phyloP scores from a whole-genome alignment of 1,140 invertebrate genomes.

The Drosophila virilis region DNA sequence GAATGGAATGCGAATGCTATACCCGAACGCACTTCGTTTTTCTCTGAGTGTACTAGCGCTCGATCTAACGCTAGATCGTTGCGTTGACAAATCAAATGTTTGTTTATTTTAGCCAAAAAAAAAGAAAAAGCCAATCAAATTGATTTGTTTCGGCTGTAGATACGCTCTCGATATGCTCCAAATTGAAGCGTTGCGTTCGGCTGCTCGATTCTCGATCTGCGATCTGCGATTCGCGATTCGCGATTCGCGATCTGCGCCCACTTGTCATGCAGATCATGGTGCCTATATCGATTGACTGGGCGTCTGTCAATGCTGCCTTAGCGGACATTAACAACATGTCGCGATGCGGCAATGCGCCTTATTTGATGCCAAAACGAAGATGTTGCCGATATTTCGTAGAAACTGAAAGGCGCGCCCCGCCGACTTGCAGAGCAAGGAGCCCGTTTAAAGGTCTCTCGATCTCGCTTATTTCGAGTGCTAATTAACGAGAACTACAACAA shows the following conservation, averaged over 20 bases:
- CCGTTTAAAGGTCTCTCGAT: slow-evolving; percentile 23
- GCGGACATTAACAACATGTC: slow-evolving; percentile 68
- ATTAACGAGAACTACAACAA: slow-evolving; percentile 77
- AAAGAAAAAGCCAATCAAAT: slow-evolving; percentile 17
- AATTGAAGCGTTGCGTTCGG: neutral
- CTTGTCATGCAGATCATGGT: slow-evolving; percentile 51
- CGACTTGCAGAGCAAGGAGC: neutral
- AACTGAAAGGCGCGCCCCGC: slow-evolving; percentile 56
- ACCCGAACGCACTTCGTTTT: no score
- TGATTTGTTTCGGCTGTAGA: slow-evolving; percentile 4
- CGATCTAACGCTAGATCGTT: slow-evolving; percentile 2
- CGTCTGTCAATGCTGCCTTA: slow-evolving; percentile 72
- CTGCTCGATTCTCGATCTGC: neutral
- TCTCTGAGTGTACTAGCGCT: neutral
- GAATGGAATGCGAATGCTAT: no score
- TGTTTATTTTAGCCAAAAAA: slow-evolving; percentile 14
- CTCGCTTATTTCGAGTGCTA: slow-evolving; percentile 72
- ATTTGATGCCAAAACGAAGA: slow-evolving; percentile 60
- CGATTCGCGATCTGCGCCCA: slow-evolving; percentile 43
- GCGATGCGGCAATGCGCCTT: slow-evolving; percentile 51
- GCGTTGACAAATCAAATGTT: slow-evolving; percentile 26
- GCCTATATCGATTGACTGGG: slow-evolving; percentile 72
- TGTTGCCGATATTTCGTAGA: slow-evolving; percentile 72
- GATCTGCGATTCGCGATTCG: neutral
- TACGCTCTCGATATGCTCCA: neutral